Evolutionary conservation across 1,140 invertebrate genomes (phyloP), one percentile per base, ranked within the genome.

Genomic region (Proctacanthus coquilletti): DNA sequence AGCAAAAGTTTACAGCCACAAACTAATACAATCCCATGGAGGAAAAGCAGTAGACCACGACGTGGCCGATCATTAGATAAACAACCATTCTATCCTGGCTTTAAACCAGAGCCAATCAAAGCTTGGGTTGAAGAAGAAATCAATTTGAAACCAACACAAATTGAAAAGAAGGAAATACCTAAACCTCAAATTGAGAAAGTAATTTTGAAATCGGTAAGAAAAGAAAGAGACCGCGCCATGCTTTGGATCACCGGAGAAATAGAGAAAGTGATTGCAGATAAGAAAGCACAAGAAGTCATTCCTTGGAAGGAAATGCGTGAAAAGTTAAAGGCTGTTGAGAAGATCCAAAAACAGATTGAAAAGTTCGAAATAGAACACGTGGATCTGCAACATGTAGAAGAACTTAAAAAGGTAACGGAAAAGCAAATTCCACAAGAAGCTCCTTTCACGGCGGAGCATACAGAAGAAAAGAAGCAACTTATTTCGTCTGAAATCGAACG

Each of bases 81-180:
- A 39, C 45, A 46, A 18, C 49, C 46, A 8, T 54, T 52, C 41
- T 39, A 49, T 17, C 49, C 53, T 0, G 53, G 52, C 14, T 58
- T 50, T 4, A 56, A 56, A 39, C 55, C 53, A 0, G 58, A 53
- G 13, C 58, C 54, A 9, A 42, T 59, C 9, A 65, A 62, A 35
- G 57, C 60, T 14, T 71, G 70, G 66, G 72, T 60, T 21, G 62
- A 72, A 47, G 70, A 75, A 54, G 57, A 52, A 39, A 64, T 72
- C 27, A 64, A 66, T 45, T 46, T 74, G 10, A 72, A 74, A 46
- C 67, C 66, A 15, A 50, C 53, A 10, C 56, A 56, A 38, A 56
- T 60, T 20, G 49, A 60, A 44, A 53, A 55, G 40, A 56, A 56
- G 25, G 55, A 56, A 1, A 48, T 53, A 10, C 53, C 51, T 1